Evolutionary conservation across 2,797 vertebrate genomes (phyloP).

Genomic region (Microcaecilia unicolor): DNA sequence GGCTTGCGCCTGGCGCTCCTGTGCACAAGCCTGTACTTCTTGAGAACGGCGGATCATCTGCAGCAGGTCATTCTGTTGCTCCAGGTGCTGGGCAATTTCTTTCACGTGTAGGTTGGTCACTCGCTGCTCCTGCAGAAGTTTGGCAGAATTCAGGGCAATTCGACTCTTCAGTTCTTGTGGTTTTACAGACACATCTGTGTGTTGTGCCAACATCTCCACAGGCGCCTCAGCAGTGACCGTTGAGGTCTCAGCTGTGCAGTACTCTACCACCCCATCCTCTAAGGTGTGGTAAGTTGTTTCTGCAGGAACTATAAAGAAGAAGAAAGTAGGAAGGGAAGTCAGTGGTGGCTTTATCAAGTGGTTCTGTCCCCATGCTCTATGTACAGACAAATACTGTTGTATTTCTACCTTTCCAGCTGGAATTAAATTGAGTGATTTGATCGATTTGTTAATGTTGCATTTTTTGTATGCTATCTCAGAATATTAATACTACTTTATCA

Average conservation of each 20-base stretch:
- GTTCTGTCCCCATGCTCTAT: too few species aligned
- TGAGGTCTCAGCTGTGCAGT: constrained; percentile 78
- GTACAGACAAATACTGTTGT: too few species aligned
- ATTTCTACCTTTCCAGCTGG: too few species aligned
- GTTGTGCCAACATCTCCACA: constrained; percentile 75
- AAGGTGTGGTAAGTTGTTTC: constrained; percentile 83
- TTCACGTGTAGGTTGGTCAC: constrained; percentile 91
- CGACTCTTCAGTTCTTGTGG: constrained; percentile 92
- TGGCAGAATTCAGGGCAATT: constrained; percentile 89
- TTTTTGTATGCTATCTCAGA: too few species aligned
- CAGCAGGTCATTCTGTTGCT: constrained; percentile 88
- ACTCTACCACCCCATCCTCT: constrained; percentile 90
- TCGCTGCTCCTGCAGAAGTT: constrained; percentile 88
- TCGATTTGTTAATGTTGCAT: too few species aligned
- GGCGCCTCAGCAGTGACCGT: constrained; percentile 64
- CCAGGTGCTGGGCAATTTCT: constrained; percentile 90
- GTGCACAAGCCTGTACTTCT: constrained; percentile 87
- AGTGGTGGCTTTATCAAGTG: too few species aligned
- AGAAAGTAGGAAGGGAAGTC: constrained; percentile 16
- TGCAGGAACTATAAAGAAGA: constrained; percentile 41
- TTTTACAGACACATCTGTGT: constrained; percentile 63
- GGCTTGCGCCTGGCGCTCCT: constrained; percentile 90
- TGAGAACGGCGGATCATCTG: constrained; percentile 90
- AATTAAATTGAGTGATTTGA: too few species aligned
- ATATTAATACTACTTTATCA: too few species aligned